A percentile compares a stretch with the other conserved stretches of the same genome.
Conservation (phyloP, 2,888 invertebrate genomes). For the Macrophya annulata region DNA sequence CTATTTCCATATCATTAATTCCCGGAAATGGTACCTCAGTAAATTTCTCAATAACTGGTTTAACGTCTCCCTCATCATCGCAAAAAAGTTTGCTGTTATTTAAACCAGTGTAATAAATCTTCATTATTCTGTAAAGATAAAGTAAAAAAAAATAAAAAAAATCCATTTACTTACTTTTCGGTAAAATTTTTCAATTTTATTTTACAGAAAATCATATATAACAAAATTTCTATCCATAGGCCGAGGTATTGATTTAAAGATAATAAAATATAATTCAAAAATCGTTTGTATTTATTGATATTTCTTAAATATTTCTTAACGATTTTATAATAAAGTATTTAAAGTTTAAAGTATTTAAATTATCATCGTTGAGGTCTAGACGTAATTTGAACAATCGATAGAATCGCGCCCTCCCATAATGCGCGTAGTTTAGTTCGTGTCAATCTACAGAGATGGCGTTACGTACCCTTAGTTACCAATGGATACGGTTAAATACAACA, state of each 20-base stretch:
- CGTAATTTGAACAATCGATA: conserved; percentile 18
- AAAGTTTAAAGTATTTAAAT: not conserved
- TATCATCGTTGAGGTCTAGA: not conserved
- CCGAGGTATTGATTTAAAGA: too few species aligned
- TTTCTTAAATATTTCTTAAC: not conserved
- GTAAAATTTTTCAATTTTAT: not conserved
- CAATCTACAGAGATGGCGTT: conserved; percentile 64
- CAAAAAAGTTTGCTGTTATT: conserved; percentile 67
- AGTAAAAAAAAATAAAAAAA: not conserved
- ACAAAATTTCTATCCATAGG: too few species aligned
- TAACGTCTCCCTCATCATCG: conserved; percentile 51
- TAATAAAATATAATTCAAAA: not conserved
- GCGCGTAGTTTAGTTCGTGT: conserved; percentile 7
- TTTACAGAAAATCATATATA: not conserved
- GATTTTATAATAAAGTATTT: not conserved
- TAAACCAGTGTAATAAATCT: conserved; percentile 68
- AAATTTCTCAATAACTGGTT: conserved; percentile 65
- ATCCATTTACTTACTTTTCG: not conserved
- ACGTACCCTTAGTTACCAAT: conserved; percentile 71
- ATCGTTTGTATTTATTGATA: not conserved
- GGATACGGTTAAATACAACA: conserved; percentile 41
- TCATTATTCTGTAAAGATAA: conserved; percentile 45
- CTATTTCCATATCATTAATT: conserved; percentile 72
- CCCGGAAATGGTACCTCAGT: conserved; percentile 65
- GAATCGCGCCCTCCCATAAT: not conserved